Evolutionary conservation across 2,888 invertebrate species (phyloP).

Genomic region (Schizaphis graminum): DNA sequence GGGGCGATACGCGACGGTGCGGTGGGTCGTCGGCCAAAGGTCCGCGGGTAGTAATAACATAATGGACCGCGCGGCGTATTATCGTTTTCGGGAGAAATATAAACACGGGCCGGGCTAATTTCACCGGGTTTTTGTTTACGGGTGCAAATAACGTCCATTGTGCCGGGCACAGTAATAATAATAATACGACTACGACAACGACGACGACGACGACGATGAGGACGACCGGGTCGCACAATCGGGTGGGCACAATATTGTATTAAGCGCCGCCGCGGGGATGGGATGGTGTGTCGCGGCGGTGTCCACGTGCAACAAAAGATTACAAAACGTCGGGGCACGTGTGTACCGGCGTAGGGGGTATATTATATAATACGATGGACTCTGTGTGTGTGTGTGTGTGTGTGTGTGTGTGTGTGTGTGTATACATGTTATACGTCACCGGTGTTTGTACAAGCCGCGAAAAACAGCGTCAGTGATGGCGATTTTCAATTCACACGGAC

Average conservation of each 20-base stretch:
- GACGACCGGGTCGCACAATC: neutral
- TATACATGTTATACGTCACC: neutral
- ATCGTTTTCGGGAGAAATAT: constrained; percentile 52
- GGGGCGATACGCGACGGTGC: neutral
- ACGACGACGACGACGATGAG: neutral
- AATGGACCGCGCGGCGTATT: constrained; percentile 34
- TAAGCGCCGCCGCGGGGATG: constrained; percentile 58
- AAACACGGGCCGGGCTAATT: constrained; percentile 53
- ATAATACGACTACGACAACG: neutral
- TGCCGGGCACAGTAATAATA: neutral
- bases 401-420: neutral
- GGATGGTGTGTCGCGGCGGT: neutral
- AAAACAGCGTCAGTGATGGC: neutral
- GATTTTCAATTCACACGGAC: constrained; percentile 52
- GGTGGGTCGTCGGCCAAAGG: constrained; percentile 11
- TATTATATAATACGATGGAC: neutral
- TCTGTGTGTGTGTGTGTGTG: neutral
- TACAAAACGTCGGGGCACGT: constrained; percentile 58
- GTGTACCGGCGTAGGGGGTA: neutral
- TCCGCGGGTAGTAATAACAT: neutral
- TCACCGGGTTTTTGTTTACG: constrained; percentile 54
- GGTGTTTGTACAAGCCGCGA: constrained; percentile 64
- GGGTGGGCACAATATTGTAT: constrained; percentile 40
- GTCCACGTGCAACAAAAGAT: constrained; percentile 57
- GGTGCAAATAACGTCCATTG: constrained; percentile 43